Evolutionary conservation across 2,888 invertebrate genomes (phyloP).

Genomic region (Platycnemis pennipes): DNA sequence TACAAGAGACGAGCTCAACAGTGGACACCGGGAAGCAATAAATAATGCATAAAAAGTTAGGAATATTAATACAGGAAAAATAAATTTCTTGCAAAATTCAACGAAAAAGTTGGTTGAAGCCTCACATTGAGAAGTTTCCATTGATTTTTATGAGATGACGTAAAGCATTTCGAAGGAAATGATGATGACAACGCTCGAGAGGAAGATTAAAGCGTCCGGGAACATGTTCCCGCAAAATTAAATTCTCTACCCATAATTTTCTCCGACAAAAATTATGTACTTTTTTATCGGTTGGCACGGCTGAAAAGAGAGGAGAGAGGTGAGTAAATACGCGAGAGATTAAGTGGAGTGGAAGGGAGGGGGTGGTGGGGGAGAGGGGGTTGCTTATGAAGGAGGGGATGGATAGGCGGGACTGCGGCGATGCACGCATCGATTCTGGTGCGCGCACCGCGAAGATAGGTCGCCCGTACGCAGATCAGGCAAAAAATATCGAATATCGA

Average conservation of each 20-base stretch:
- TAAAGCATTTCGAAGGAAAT: background rate
- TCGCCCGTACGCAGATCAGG: background rate
- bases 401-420: background rate
- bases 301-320: background rate
- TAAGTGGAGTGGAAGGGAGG: background rate
- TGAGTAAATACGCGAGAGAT: constrained; percentile 2
- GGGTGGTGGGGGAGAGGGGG: background rate
- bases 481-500: background rate
- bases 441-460: background rate
- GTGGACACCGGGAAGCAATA: no score
- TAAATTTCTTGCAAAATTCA: no score
- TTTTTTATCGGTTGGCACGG: background rate
- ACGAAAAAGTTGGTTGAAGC: no score
- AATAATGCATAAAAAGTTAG: no score
- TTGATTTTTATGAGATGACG: background rate
- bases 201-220: background rate
- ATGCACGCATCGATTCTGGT: background rate
- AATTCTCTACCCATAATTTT: background rate
- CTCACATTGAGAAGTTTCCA: no score
- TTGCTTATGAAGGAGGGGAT: background rate
- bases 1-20: no score
- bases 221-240: background rate
- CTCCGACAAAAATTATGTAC: background rate
- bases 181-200: background rate
- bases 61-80: no score